Base-by-base conservation (phyloP, 2,797 vertebrate genomes). In the Lepilemur ruficaudatus region DNA sequence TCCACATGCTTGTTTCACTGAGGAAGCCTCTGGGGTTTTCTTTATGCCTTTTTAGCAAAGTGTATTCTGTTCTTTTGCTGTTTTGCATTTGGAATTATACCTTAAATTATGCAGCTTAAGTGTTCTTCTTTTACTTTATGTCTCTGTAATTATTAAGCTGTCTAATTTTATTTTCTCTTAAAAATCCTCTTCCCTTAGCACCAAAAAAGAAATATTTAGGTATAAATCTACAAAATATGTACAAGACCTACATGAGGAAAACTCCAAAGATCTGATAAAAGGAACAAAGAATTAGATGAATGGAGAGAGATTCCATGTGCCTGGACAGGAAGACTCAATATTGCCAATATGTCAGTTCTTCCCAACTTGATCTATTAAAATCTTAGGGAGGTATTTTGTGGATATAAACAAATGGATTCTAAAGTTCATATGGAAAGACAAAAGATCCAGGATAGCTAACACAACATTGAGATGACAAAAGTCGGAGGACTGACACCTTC, bases 81-180 rank as follows among this genome's bases (percentile, higher is more conserved):
- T 88, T 94, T 67, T 88, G 32, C 48, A 30, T 69, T 76, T 79
- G 79, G 65, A 96, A 80, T 94, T 91, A 67, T 20, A 48, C 55
- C 81, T 76, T 93, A 61, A 73, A 48, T 72, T 85, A 67, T n/a
- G 30, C 55, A 46, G 63, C 67, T 82, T 92, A 61, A 85, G 67
- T 80, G 46, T 75, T 90, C 61, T 73, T 67, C 76, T 85, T 92
- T 96, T 92, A 89, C 61, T 80, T 92, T 83, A 35, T 17, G 78
- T 75, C 63, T 93, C 59, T 86, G 48, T 79, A 91, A 96, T 96
- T 92, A 84, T 63, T 76, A 94, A 89, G 52, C 43, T 88, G 92
- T 78, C 93, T 91, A 84, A 80, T 94, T 93, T 95, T 86, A 92
- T 92, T 92, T 92, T 72, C 20, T 86, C 92, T 76, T 48, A 52